These are phyloP conservation scores for Acronicta psi DNA, from an alignment of 2,888 invertebrate genomes.

Conservation along the genomic window DNA sequence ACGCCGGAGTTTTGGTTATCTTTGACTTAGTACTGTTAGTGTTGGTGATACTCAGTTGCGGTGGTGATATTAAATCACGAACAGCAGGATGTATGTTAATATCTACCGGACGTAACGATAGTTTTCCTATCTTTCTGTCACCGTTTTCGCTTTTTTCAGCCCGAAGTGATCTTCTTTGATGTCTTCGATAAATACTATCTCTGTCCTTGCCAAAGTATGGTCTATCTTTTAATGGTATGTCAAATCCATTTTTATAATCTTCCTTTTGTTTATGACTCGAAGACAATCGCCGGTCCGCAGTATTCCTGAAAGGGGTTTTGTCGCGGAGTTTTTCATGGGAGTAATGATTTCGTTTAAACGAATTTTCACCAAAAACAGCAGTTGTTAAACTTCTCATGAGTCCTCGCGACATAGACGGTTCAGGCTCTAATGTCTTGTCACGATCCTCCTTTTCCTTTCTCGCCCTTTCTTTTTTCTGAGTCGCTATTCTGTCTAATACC, in stretches of 20 bases:
- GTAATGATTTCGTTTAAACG: slow-evolving; percentile 84
- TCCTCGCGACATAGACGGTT: slow-evolving; percentile 77
- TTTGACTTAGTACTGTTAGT: slow-evolving; percentile 64
- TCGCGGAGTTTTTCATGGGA: slow-evolving; percentile 90
- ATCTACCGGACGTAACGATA: slow-evolving; percentile 88
- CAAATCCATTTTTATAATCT: slow-evolving; percentile 80
- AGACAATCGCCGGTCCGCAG: slow-evolving; percentile 80
- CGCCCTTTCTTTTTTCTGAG: slow-evolving; percentile 88
- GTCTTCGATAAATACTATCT: slow-evolving; percentile 84
- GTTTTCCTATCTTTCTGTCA: slow-evolving; percentile 82
- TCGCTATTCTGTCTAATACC: slow-evolving; percentile 92
- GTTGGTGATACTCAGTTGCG: slow-evolving; percentile 76
- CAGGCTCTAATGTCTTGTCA: slow-evolving; percentile 93
- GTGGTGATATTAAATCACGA: slow-evolving; percentile 88
- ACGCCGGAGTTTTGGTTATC: slow-evolving; percentile 74
- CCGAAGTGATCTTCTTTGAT: slow-evolving; percentile 89
- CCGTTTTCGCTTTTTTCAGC: slow-evolving; percentile 90
- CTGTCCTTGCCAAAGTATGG: slow-evolving; percentile 82
- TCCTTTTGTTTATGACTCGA: slow-evolving; percentile 77
- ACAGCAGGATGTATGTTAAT: slow-evolving; percentile 82
- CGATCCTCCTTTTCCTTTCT: slow-evolving; percentile 87
- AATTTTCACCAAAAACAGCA: slow-evolving; percentile 92
- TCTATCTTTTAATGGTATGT: slow-evolving; percentile 71
- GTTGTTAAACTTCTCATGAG: slow-evolving; percentile 93
- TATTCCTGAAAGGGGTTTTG: slow-evolving; percentile 90